A percentile compares a stretch with the other conserved stretches of the same genome.
These are phyloP conservation scores for Cylindroiulus punctatus DNA, from an alignment of 2,888 invertebrate genomes.

Conservation along the genomic window DNA sequence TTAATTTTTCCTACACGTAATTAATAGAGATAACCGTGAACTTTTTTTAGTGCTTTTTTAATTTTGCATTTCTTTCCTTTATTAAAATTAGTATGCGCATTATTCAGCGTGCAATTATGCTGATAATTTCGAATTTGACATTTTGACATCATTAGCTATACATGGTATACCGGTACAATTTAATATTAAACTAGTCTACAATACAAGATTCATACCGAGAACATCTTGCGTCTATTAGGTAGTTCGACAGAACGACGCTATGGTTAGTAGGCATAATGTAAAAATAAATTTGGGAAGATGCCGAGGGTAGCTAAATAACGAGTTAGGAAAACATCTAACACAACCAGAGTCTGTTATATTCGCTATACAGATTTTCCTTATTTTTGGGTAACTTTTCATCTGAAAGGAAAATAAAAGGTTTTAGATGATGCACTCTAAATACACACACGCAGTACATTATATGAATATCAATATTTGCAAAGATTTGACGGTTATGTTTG, in stretches of 20 bases:
- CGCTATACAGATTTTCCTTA: background rate
- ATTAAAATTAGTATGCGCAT: background rate
- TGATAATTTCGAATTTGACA: background rate
- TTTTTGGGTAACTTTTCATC: background rate
- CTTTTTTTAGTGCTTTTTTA: background rate
- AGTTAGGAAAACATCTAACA: slow-evolving; percentile 10
- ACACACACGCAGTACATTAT: no score
- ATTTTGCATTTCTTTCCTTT: background rate
- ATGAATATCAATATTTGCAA: no score
- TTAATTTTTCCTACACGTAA: background rate
- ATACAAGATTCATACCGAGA: background rate
- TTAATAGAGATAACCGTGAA: no score
- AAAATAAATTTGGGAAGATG: background rate
- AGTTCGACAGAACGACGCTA: no score
- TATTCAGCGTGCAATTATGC: background rate
- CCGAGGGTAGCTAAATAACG: background rate
- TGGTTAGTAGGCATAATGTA: background rate
- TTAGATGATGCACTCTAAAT: background rate
- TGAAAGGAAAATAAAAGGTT: background rate
- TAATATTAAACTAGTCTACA: background rate
- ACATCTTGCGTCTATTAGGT: background rate
- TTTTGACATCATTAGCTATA: background rate
- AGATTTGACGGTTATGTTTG: no score
- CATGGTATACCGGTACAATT: background rate
- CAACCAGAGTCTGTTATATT: slow-evolving; percentile 4